A percentile compares a stretch with the other conserved stretches of the same genome.
These are phyloP conservation scores for Ophthalmolycus amberensis DNA, from an alignment of 2,113 vertebrate genomes.

Conservation along the genomic window DNA sequence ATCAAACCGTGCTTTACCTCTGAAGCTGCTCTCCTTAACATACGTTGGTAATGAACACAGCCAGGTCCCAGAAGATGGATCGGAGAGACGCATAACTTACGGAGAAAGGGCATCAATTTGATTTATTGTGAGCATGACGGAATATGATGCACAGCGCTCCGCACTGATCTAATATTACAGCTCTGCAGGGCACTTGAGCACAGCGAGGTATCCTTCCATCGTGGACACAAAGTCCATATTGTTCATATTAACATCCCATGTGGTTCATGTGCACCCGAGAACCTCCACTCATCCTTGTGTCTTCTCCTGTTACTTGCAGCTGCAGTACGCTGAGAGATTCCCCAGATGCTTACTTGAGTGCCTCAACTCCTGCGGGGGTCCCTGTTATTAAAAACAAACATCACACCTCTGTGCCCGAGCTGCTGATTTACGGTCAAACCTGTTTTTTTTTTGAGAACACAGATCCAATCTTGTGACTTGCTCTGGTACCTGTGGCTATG, in stretches of 20 bases:
- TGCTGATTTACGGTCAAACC: slow-evolving; percentile 37
- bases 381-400: slow-evolving; percentile 27
- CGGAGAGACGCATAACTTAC: slow-evolving; percentile 56
- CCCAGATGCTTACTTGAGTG: slow-evolving; percentile 9
- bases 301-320: slow-evolving; percentile 30
- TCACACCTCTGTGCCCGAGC: not conserved
- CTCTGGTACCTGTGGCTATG: slow-evolving; percentile 52
- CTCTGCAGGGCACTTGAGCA: slow-evolving; percentile 52
- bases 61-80: slow-evolving; percentile 47
- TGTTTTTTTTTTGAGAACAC: slow-evolving; percentile 9
- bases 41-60: slow-evolving; percentile 44
- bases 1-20: not conserved
- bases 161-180: slow-evolving; percentile 50
- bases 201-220: slow-evolving; percentile 11
- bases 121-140: slow-evolving; percentile 45
- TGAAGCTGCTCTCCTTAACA: slow-evolving; percentile 31
- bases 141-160: slow-evolving; percentile 17
- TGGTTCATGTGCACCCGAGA: slow-evolving; percentile 21
- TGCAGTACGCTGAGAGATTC: slow-evolving; percentile 39
- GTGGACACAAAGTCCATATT: slow-evolving; percentile 34
- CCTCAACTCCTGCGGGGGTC: slow-evolving; percentile 20
- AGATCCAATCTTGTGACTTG: slow-evolving; percentile 15
- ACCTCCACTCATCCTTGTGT: slow-evolving; percentile 23
- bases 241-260: slow-evolving; percentile 32
- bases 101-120: slow-evolving; percentile 38